Conservation (phyloP, 2,113 vertebrate genomes). For the Zapornia atra region DNA sequence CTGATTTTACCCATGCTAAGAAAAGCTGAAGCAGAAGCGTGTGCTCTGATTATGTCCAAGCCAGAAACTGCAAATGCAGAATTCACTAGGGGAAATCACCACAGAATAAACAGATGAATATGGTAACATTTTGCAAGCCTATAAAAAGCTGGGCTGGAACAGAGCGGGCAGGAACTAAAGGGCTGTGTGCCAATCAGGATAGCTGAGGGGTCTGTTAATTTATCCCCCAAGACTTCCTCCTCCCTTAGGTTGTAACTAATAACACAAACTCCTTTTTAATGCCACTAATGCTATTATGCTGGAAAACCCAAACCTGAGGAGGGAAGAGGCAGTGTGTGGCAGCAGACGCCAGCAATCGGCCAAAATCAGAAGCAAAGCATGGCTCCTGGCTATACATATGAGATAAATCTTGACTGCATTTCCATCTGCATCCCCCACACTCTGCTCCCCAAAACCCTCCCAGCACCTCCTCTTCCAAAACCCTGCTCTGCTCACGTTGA, state of each 20-base stretch:
- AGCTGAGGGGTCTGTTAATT: slow-evolving; percentile 35
- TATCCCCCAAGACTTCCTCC: slow-evolving; percentile 32
- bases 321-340: not conserved
- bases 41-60: slow-evolving; percentile 18
- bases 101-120: slow-evolving; percentile 49
- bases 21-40: not conserved
- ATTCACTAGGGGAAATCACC: not conserved
- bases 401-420: slow-evolving; percentile 22
- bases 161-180: slow-evolving; percentile 19
- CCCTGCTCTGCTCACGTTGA: not conserved
- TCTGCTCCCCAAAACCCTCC: not conserved
- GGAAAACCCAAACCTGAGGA: slow-evolving; percentile 42
- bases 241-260: slow-evolving; percentile 43
- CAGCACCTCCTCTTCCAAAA: slow-evolving; percentile 17
- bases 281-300: slow-evolving; percentile 60
- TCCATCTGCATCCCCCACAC: not conserved
- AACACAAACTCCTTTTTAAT: slow-evolving; percentile 48
- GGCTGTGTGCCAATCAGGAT: not conserved
- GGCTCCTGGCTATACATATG: not conserved
- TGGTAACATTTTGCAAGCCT: slow-evolving; percentile 4
- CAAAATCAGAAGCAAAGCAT: slow-evolving; percentile 34
- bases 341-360: slow-evolving; percentile 38
- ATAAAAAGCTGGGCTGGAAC: slow-evolving; percentile 36
- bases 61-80: not conserved
- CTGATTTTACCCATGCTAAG: not conserved